A percentile compares a stretch with the other conserved stretches of the same genome.
These are phyloP conservation scores for Drosophila santomea DNA, from an alignment of 1,140 invertebrate genomes.

Conservation along the genomic window DNA sequence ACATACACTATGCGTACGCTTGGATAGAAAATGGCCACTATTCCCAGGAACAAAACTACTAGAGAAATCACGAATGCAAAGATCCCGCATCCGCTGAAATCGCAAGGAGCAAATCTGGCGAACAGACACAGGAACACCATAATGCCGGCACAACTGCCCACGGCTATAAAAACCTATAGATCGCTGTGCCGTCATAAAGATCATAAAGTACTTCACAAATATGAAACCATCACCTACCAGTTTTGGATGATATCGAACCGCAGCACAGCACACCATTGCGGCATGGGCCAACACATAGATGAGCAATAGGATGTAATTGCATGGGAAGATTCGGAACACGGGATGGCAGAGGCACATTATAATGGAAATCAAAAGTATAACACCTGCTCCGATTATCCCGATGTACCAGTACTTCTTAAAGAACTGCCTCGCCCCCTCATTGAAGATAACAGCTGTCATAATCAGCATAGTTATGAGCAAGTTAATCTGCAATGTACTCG, in stretches of 20 bases:
- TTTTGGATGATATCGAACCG: not conserved
- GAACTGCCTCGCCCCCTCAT: not conserved
- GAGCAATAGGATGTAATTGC: conserved; percentile 3
- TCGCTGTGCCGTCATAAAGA: no score
- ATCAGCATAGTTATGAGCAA: not conserved
- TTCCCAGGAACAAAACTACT: not conserved
- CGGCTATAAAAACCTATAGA: conserved; percentile 13
- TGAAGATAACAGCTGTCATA: not conserved
- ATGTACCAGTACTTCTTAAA: not conserved
- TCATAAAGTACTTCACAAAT: not conserved
- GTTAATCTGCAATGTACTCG: not conserved
- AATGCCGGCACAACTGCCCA: conserved; percentile 4
- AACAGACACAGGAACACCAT: conserved; percentile 20
- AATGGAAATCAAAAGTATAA: not conserved
- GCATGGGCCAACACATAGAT: conserved; percentile 6
- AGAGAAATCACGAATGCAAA: not conserved
- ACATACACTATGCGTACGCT: not conserved
- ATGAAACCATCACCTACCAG: not conserved
- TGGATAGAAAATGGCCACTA: not conserved
- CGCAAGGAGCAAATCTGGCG: conserved; percentile 37
- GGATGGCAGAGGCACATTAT: conserved; percentile 7
- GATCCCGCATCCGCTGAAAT: conserved; percentile 40
- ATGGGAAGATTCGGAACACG: not conserved
- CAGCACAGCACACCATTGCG: not conserved
- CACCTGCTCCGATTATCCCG: not conserved